Evolutionary conservation across 2,113 vertebrate genomes (phyloP), one percentile per base, ranked within the genome.

Genomic region (Zeus faber): DNA sequence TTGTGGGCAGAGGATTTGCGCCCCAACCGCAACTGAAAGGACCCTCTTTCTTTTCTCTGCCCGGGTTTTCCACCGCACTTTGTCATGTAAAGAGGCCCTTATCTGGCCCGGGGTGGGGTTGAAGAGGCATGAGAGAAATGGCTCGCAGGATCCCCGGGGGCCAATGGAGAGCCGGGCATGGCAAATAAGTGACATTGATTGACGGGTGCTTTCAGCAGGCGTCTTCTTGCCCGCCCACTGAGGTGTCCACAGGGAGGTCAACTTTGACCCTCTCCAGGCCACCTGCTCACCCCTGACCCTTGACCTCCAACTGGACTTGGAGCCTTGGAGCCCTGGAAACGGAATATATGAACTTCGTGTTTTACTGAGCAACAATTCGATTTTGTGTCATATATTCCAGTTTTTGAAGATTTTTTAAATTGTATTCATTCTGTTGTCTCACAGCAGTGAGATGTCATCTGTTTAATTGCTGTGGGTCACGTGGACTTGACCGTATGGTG

Each of bases 51-150:
- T 77, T 68, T 80, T 56, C 58, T 58, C 71, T 62, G 61, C 53
- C 58, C 27, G 49, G 76, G 52, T 79, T 76, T 73, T 80, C 68
- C 58, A 63, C 70, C 58, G 70, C 73, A 88, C 84, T 88, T 89
- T 89, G 86, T 88, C 83, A 89, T 90, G 87, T 83, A 89, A 88
- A 87, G 79, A 80, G 77, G 64, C 60, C 80, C 81, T 86, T 85
- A 82, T 79, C 85, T 70, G 71, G 52, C 71, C 62, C 60, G 31
- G 61, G 70, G 44, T 51, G 75, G 73, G 72, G 76, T 76, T 73
- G 69, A 77, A 79, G 70, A 68, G 71, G 67, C 40, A 24, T 24
- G 62, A 54, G 62, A 73, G 68, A 35, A 73, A 70, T 74, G 44
- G 72, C 60, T 46, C 26, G 57, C 67, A 18, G 63, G 67, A 62